Base-by-base conservation (phyloP, 2,797 vertebrate species). In the Micropoecilia bifurca region DNA sequence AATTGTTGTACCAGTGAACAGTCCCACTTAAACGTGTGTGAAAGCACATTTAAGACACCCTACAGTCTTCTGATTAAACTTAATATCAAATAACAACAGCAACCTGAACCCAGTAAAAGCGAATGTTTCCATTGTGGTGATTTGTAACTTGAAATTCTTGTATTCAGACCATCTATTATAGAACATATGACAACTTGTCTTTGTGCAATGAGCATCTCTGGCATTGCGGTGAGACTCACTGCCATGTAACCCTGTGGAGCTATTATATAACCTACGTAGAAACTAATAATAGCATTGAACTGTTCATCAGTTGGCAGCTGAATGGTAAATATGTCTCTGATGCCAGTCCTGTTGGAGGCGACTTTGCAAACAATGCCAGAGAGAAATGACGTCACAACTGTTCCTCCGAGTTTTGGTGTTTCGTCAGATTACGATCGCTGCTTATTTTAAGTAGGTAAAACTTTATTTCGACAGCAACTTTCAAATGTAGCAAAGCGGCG, bases 221-320 rank as follows among this genome's bases (percentile, higher is more conserved):
- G 71, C 46, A 61, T 48, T 28, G 53, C 53, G 47, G 46, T 45
- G n/a, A 86, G 71, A 48, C 46, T 18, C 46, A 25, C 45, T 72
- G 75, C 41, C 28, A 14, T 63, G 71, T 61, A 36, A 59, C 75
- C 36, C 45, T 59, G 71, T 74, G 81, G 36, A n/a, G 75, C 71
- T 53, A n/a, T 88, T 82, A 80, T 78, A 74, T 47, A 84, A 87
- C 72, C 87, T 80, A 78, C 61, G 47, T 71, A 68, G 73, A 61
- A 16, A 75, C 79, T 86, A 92, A 77, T 76, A 85, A 84, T 91
- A 91, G 81, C 16, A 0, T 13, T 20, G 75, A 71, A 41, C 74
- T 74, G 87, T 83, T 82, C 47, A 76, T 82, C 85, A 77, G 84
- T 76, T 81, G 89, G 83, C 81, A 18, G 80, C 75, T 82, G 80